Evolutionary conservation across 2,797 vertebrate genomes (phyloP), one percentile per base, ranked within the genome.

Genomic region (Myotis planiceps): DNA sequence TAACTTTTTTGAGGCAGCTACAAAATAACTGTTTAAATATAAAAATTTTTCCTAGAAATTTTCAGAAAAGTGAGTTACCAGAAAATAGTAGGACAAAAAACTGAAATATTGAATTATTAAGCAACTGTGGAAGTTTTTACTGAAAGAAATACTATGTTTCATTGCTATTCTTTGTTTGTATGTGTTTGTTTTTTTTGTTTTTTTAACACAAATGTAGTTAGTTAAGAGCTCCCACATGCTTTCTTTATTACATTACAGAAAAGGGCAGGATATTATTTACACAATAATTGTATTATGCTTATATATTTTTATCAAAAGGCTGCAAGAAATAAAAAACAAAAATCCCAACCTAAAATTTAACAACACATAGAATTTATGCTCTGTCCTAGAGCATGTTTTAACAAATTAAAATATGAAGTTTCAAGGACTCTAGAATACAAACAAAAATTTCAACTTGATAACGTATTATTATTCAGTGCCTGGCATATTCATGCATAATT

Each of bases 221-320:
- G 65, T 92, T 96, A 88, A 72, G 74, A 97, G 49, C 97, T 96
- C 94, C 87, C 10, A 92, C 69, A 89, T 6, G 7, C 97, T 97
- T 97, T 87, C 88, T 37, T 96, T 95, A 98, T 97, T 97, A 90
- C 58, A 95, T 95, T 97, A 97, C 42, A 96, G 47, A 93, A 98
- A 98, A 97, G 84, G 82, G 83, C 63, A 98, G 97, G 96, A 97
- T 97, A 98, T 96, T 71, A 25, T 96, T 98, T 60, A 88, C 68
- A 88, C 12, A 92, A 96, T 97, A 95, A 97, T 97, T 96, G 86
- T 80, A 97, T 98, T 97, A 96, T 96, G 90, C 96, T 97, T 94
- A 93, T 92, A 95, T 49, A 96, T 95, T 58, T 58, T 96, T 85
- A 92, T 96, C 75, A 95, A 96, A 97, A 97, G 51, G n/a, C 79